phyloP scores from a whole-genome alignment of 2,888 invertebrate genomes.

The Meiosimyza decipiens region DNA sequence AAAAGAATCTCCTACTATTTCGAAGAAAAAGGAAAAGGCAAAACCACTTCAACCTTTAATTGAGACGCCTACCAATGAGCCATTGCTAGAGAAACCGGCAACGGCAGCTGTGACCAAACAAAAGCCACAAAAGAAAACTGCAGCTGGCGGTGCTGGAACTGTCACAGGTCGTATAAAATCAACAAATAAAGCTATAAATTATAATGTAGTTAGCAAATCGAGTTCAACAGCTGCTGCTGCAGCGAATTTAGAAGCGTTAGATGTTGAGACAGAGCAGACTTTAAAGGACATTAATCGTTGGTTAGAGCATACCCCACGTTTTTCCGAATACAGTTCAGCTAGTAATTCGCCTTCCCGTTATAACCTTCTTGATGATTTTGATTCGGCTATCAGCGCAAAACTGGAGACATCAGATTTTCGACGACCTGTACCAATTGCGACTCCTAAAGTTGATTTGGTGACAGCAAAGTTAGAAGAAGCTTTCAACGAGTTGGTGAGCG shows the following conservation, averaged over 20 bases:
- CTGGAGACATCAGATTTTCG: slow-evolving; percentile 67
- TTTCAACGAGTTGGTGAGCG: slow-evolving; percentile 68
- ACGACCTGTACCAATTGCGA: slow-evolving; percentile 67
- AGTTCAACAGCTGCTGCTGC: slow-evolving; percentile 44
- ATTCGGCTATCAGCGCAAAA: slow-evolving; percentile 66
- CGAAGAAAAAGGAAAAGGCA: slow-evolving; percentile 47
- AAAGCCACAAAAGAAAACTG: slow-evolving; percentile 46
- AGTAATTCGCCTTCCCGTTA: slow-evolving; percentile 81
- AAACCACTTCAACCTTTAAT: slow-evolving; percentile 9
- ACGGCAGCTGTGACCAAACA: slow-evolving; percentile 52
- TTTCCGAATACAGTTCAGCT: slow-evolving; percentile 80
- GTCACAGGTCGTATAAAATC: background rate
- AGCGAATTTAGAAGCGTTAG: slow-evolving; percentile 72
- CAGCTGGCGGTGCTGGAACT: slow-evolving; percentile 30
- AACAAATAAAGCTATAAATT: slow-evolving; percentile 13
- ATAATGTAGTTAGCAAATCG: slow-evolving; percentile 38
- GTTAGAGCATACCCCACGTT: slow-evolving; percentile 85
- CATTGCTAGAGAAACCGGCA: slow-evolving; percentile 53
- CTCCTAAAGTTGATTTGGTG: slow-evolving; percentile 64
- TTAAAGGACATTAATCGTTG: slow-evolving; percentile 89
- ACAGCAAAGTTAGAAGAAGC: slow-evolving; percentile 68
- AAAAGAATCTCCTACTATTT: slow-evolving; percentile 44
- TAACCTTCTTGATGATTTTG: slow-evolving; percentile 74
- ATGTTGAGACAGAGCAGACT: slow-evolving; percentile 74
- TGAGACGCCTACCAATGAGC: background rate